Base-by-base conservation (phyloP, 1,140 invertebrate genomes). In the Bombyx mandarina region DNA sequence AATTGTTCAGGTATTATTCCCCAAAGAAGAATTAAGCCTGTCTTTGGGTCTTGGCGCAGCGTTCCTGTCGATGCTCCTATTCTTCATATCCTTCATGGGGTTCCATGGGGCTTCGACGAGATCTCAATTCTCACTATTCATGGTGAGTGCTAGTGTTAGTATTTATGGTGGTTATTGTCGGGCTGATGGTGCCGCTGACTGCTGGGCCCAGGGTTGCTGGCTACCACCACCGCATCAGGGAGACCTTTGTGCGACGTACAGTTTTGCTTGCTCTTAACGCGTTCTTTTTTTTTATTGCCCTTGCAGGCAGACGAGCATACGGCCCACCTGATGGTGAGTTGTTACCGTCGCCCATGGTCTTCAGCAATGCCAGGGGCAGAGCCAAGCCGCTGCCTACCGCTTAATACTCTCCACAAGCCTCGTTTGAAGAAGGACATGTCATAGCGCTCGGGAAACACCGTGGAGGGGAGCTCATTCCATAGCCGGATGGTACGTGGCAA, bases 91-190 rank as follows among this genome's bases (percentile, higher is more conserved):
- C 5, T 62, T 75, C 18, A 85, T 85, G 82, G 82, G 82, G 0
- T 64, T 85, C 43, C 77, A 75, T 56, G 82, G 82, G 2, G 79
- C 76, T 0, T 43, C 77, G 1, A 67, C 57, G 42, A 61, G 67
- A 1, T 85, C 82, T n/a, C 73, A 68, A 7, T 85, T 85, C 52
- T 52, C 81, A 1, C 58, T 85, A 0, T 77, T 82, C 44, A 85
- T 85, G 79, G 82, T 85, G 63, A 67, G 61, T 5, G 26, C 49
- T 46, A 45, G 18, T 52, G 2, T 52, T 7, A n/a, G 6, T 7
- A 7, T 12, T 12, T 5, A 35, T 7, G 50, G 3, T 12, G 22
- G 12, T 6, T 12, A 49, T 46, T n/a, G n/a, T 49, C n/a, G 6
- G 22, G 7, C n/a, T 49, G n/a, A 8, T 49, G n/a, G n/a, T 22